Base-by-base conservation (phyloP, 2,888 invertebrate genomes). In the Drosophila melanosoma region DNA sequence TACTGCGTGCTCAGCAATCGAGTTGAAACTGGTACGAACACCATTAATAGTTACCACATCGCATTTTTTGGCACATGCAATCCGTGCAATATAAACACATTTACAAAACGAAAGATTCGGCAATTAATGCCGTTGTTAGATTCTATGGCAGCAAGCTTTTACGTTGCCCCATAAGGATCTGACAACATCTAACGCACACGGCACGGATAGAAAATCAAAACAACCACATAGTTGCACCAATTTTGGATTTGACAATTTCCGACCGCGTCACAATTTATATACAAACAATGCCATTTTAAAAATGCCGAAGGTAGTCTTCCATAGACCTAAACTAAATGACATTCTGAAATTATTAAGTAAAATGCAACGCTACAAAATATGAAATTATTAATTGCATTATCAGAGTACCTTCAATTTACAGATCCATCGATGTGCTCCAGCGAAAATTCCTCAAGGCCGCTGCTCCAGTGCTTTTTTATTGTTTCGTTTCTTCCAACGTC, bases 41-140 rank as follows among this genome's bases (percentile, higher is more conserved):
- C 0, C 11, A 29, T 2, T 10, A 26, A 49, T 2, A 15, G 2
- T 1, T 2, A 4, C 8, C 4, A 12, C 4, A 36, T 7, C 6
- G 17, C 3, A 54, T 7, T n/a, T 11, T 15, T 1, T 6, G 11
- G 11, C 3, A 29, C 1, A 15, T 7, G 10, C 20, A 42, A 36
- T 26, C 1, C 17, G 1, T 17, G 3, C 3, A 40, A 40, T 3
- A 5, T 32, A 12, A 42, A 40, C 5, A 35, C 3, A 15, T 17
- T 23, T 1, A 1, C 10, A 1, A 12, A n/a, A 12, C 1, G 1
- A 17, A 53, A 79, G 90, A 90, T 51, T 76, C 90, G 91, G 91
- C 91, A 90, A 59, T 76, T 2, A 61, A 79, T 88, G 90, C 90
- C 90, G 89, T 91, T 83, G 85, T 56, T 60, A 38, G 58, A 66